phyloP scores from a whole-genome alignment of 2,888 invertebrate genomes.

The Brachyptera risi region DNA sequence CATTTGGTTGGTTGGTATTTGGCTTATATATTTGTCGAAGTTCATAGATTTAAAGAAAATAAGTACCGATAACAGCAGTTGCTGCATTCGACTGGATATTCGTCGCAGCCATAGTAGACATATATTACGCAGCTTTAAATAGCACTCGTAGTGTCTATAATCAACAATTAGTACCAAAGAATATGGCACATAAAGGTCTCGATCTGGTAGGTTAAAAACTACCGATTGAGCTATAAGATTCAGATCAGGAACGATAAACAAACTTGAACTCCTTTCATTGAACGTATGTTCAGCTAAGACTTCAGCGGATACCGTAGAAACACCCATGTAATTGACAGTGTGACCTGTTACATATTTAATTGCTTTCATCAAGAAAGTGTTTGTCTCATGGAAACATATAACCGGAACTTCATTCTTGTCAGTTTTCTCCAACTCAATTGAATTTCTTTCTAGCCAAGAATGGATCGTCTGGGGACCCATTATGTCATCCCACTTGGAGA shows the following conservation, averaged over 20 bases:
- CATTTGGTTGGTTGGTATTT: too few relatives aligned
- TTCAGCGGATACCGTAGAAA: not conserved
- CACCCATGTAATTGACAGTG: constrained; percentile 33
- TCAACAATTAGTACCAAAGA: constrained; percentile 31
- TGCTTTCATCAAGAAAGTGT: constrained; percentile 20
- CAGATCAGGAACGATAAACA: constrained; percentile 35
- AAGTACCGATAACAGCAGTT: constrained; percentile 24
- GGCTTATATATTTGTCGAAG: too few relatives aligned
- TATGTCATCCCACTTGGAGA: constrained; percentile 35
- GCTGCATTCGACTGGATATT: constrained; percentile 24
- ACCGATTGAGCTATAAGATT: constrained; percentile 33
- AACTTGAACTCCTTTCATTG: constrained; percentile 26
- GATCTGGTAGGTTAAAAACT: constrained; percentile 29
- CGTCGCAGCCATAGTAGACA: constrained; percentile 32
- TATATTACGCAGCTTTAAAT: constrained; percentile 26
- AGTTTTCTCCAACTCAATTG: not conserved
- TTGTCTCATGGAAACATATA: not conserved
- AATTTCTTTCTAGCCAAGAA: constrained; percentile 30
- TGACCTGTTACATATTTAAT: constrained; percentile 35
- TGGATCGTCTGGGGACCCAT: constrained; percentile 35
- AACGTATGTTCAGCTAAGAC: not conserved
- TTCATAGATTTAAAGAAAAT: too few relatives aligned
- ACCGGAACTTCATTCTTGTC: not conserved
- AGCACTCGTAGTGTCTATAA: constrained; percentile 30
- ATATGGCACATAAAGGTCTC: constrained; percentile 26